phyloP scores from a whole-genome alignment of 2,888 invertebrate species.

The Apamea epomidion region DNA sequence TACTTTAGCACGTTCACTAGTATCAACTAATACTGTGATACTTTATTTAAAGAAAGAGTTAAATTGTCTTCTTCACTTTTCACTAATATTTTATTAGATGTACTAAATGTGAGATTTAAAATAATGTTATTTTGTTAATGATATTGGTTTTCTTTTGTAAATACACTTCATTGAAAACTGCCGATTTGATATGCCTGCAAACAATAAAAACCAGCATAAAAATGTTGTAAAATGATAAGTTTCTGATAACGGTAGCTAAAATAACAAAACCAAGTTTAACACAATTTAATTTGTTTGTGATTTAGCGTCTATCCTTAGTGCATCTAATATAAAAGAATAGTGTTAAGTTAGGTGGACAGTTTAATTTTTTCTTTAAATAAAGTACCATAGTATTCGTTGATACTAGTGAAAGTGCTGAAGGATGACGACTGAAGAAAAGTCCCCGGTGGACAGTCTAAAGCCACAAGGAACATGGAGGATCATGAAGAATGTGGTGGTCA shows the following conservation, averaged over 20 bases:
- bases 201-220: slow-evolving; percentile 27
- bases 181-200: slow-evolving; percentile 34
- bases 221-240: not conserved
- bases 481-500: slow-evolving; percentile 85
- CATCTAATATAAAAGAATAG: not conserved
- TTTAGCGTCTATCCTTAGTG: not conserved
- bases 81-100: not conserved
- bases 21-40: not conserved
- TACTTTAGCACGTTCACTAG: slow-evolving; percentile 35
- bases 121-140: not conserved
- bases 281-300: not conserved
- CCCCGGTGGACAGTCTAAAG: slow-evolving; percentile 64
- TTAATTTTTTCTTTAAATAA: too few species aligned
- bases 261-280: not conserved
- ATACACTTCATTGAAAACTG: not conserved
- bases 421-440: slow-evolving; percentile 62
- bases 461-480: slow-evolving; percentile 83
- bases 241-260: not conserved
- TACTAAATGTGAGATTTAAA: not conserved
- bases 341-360: slow-evolving; percentile 4
- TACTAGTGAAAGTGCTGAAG: slow-evolving; percentile 24
- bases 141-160: not conserved
- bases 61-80: not conserved
- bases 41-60: not conserved
- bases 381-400: not conserved